Conservation (phyloP, 2,888 invertebrate genomes). For the Amphimallon solstitiale region DNA sequence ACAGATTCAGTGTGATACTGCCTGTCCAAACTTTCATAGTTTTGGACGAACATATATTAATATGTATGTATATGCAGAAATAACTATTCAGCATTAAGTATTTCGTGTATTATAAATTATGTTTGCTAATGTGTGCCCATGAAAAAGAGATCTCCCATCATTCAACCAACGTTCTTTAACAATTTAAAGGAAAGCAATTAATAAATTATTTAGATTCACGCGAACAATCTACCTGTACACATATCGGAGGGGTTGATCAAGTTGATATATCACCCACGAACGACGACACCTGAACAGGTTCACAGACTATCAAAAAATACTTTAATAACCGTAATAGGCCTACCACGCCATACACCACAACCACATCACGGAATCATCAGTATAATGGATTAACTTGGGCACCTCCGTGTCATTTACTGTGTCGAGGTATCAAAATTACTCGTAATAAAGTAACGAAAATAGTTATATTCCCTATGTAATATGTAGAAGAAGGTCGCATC, state of each 20-base stretch:
- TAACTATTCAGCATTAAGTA: no score
- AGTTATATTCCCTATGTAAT: neutral
- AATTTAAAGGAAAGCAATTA: conserved; percentile 25
- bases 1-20: no score
- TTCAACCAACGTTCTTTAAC: neutral
- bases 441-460: conserved; percentile 19
- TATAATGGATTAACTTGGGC: conserved; percentile 38
- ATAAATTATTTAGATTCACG: conserved; percentile 43
- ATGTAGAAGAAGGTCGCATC: no score
- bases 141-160: neutral
- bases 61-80: no score
- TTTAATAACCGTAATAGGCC: conserved; percentile 46
- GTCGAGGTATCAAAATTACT: conserved; percentile 25
- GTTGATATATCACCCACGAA: conserved; percentile 38
- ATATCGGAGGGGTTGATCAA: conserved; percentile 35
- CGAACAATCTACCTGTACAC: conserved; percentile 17
- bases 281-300: conserved; percentile 48
- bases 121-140: no score
- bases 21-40: no score
- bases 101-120: no score
- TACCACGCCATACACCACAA: conserved; percentile 13
- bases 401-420: conserved; percentile 11
- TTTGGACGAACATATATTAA: no score
- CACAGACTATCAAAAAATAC: conserved; percentile 49
- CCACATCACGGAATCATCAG: neutral